Evolutionary conservation across 2,797 vertebrate genomes (phyloP).

Genomic region (Coreius guichenoti): DNA sequence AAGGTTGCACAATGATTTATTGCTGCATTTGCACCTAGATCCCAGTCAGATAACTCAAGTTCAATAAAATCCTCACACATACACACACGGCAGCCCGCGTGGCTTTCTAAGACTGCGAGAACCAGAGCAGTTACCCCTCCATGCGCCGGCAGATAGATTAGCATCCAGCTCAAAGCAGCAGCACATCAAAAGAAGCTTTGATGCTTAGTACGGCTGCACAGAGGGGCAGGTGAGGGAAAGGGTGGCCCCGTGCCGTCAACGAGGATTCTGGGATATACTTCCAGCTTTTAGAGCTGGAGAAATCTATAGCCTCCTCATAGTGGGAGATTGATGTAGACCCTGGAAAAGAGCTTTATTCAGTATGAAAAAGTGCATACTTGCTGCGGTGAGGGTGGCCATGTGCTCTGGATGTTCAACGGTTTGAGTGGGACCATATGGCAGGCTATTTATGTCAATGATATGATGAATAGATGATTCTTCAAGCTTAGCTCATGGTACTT

Average conservation of each 20-base stretch:
- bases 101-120: slow-evolving; percentile 29
- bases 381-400: neutral
- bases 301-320: slow-evolving; percentile 35
- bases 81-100: neutral
- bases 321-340: slow-evolving; percentile 11
- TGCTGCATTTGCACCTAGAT: slow-evolving; percentile 43
- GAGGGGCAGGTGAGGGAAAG: slow-evolving; percentile 34
- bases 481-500: neutral
- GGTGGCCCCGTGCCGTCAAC: slow-evolving; percentile 11
- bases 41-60: slow-evolving; percentile 31
- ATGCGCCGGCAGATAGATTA: slow-evolving; percentile 66
- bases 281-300: slow-evolving; percentile 43
- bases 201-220: slow-evolving; percentile 43
- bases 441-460: slow-evolving; percentile 9
- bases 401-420: slow-evolving; percentile 16
- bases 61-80: slow-evolving; percentile 32
- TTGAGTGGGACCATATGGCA: neutral
- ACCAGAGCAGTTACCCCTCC: slow-evolving; percentile 41
- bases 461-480: slow-evolving; percentile 9
- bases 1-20: slow-evolving; percentile 37
- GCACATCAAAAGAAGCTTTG: slow-evolving; percentile 62
- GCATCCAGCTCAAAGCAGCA: slow-evolving; percentile 70
- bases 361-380: neutral
- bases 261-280: slow-evolving; percentile 49
- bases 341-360: slow-evolving; percentile 25